phyloP scores from a whole-genome alignment of 2,113 vertebrate species.

The Notiomystis cincta region DNA sequence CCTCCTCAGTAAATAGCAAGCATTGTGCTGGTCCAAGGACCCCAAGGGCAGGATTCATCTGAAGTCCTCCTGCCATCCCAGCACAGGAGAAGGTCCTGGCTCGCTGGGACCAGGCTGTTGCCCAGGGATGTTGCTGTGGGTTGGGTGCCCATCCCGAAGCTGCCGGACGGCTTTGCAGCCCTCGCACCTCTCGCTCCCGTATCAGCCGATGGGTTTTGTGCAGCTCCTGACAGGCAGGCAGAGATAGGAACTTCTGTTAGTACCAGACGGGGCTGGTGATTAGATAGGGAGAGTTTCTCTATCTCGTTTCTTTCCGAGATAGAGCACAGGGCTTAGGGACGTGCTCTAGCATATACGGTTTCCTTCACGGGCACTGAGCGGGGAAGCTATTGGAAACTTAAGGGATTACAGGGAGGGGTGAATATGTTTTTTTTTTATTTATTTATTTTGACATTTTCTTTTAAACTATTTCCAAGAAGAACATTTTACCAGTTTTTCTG shows the following conservation, averaged over 20 bases:
- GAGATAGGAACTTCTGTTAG: conserved; percentile 51
- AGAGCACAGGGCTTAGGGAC: not conserved
- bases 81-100: not conserved
- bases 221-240: conserved; percentile 25
- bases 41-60: not conserved
- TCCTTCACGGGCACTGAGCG: not conserved
- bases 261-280: conserved; percentile 18
- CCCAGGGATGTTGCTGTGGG: not conserved
- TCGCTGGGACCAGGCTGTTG: fast-evolving
- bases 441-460: conserved; percentile 32
- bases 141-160: fast-evolving
- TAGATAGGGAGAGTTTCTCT: conserved; percentile 42
- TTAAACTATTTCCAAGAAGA: conserved; percentile 32
- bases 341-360: not conserved
- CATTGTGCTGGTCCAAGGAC: fast-evolving
- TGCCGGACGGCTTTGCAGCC: not conserved
- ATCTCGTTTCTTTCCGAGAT: not conserved
- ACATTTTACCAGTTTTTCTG: conserved; percentile 17
- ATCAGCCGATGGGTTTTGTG: not conserved
- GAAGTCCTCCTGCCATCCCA: not conserved
- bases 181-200: not conserved
- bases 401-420: not conserved
- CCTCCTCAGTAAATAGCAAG: not conserved
- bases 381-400: conserved; percentile 25
- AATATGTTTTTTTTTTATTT: not conserved